Conservation (phyloP, 2,113 vertebrate species). For the Melanocharis versteri region DNA sequence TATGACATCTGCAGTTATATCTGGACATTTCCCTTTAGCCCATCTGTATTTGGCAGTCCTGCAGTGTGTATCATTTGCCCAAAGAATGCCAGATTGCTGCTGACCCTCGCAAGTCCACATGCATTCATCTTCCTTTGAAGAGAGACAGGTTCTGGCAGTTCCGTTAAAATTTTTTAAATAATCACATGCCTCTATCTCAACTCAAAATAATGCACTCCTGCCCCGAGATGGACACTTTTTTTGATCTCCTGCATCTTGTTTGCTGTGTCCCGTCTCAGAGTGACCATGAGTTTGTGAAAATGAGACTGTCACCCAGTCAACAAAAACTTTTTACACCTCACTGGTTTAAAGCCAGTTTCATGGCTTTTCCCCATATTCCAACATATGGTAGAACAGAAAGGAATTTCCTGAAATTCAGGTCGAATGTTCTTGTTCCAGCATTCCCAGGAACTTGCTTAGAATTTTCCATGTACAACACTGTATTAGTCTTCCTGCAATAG, state of each 20-base stretch:
- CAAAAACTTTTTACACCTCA: not conserved
- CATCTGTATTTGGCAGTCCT: slow-evolving; percentile 4
- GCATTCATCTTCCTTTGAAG: not conserved
- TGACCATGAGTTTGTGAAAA: not conserved
- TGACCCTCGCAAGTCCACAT: not conserved
- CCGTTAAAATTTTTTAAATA: not conserved
- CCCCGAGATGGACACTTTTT: not conserved
- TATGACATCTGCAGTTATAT: slow-evolving; percentile 6
- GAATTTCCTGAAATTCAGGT: not conserved
- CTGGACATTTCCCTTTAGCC: slow-evolving; percentile 6
- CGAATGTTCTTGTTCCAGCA: not conserved
- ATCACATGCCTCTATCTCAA: not conserved
- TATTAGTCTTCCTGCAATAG: not conserved
- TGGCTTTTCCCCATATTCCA: not conserved
- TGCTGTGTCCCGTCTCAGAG: not conserved
- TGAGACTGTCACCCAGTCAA: not conserved
- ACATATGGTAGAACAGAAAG: not conserved
- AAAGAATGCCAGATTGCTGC: not conserved
- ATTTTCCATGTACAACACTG: not conserved
- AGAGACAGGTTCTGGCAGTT: not conserved
- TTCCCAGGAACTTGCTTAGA: not conserved
- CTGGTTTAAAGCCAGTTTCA: not conserved
- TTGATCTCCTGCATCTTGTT: not conserved
- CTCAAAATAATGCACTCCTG: not conserved
- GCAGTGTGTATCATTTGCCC: not conserved